Conservation (phyloP, 2,113 vertebrate species). For the Capreolus pygargus region DNA sequence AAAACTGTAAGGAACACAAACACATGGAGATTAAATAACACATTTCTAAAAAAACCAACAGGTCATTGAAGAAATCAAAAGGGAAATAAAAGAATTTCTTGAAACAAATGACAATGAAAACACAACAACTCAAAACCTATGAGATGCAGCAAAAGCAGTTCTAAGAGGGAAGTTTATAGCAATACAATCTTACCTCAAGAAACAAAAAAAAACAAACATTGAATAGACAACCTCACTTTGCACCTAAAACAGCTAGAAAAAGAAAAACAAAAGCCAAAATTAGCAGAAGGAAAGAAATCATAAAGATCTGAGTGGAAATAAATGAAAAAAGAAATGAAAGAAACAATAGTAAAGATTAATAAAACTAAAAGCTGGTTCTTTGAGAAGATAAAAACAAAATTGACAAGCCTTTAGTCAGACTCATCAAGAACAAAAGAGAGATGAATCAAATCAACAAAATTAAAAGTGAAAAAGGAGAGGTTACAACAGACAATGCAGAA, state of each 20-base stretch:
- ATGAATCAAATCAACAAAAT: neutral
- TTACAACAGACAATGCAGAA: neutral
- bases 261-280: neutral
- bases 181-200: neutral
- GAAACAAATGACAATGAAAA: neutral
- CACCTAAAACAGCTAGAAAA: neutral
- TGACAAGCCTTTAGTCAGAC: neutral
- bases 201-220: neutral
- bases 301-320: neutral
- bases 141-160: neutral
- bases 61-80: neutral
- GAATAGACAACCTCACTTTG: neutral
- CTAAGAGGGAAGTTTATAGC: neutral
- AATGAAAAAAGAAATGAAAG: neutral
- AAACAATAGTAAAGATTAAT: neutral
- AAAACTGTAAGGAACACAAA: neutral
- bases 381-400: neutral
- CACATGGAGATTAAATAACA: neutral
- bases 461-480: neutral
- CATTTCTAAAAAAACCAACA: neutral
- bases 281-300: neutral
- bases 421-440: neutral
- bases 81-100: neutral
- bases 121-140: neutral
- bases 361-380: neutral